phyloP scores from a whole-genome alignment of 1,140 invertebrate species.

The Drosophila willistoni region DNA sequence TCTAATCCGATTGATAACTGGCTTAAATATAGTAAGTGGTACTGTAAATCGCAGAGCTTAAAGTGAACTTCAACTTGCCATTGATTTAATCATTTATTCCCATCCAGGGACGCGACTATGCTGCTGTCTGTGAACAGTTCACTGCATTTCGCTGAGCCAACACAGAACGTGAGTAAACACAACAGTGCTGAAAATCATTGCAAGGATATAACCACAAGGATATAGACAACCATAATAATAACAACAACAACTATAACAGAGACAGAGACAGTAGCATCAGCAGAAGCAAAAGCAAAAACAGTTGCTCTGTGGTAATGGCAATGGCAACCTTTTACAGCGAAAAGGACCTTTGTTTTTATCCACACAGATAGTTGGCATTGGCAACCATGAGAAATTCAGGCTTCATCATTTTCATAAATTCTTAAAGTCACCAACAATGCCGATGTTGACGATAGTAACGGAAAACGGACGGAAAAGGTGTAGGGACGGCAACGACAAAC shows the following conservation, averaged over 20 bases:
- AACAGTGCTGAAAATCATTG: slow-evolving; percentile 48
- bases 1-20: slow-evolving; percentile 48
- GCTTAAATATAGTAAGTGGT: slow-evolving; percentile 20
- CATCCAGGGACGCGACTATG: slow-evolving; percentile 36
- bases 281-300: not conserved
- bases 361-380: slow-evolving; percentile 44
- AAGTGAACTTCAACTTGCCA: slow-evolving; percentile 46
- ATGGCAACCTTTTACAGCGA: slow-evolving; percentile 49
- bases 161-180: slow-evolving; percentile 55
- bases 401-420: slow-evolving; percentile 50
- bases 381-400: slow-evolving; percentile 40
- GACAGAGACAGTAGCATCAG: not conserved
- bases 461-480: not conserved
- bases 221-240: slow-evolving; percentile 23
- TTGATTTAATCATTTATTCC: slow-evolving; percentile 63
- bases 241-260: slow-evolving; percentile 26
- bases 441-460: not conserved
- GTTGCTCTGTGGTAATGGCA: slow-evolving; percentile 49
- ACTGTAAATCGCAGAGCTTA: slow-evolving; percentile 27
- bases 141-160: slow-evolving; percentile 32
- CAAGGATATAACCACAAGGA: slow-evolving; percentile 54
- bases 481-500: not conserved
- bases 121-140: slow-evolving; percentile 40
- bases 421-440: slow-evolving; percentile 33
- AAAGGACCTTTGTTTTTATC: slow-evolving; percentile 52